Evolutionary conservation across 2,888 invertebrate genomes (phyloP).

Genomic region (Chrysotoxum bicinctum): DNA sequence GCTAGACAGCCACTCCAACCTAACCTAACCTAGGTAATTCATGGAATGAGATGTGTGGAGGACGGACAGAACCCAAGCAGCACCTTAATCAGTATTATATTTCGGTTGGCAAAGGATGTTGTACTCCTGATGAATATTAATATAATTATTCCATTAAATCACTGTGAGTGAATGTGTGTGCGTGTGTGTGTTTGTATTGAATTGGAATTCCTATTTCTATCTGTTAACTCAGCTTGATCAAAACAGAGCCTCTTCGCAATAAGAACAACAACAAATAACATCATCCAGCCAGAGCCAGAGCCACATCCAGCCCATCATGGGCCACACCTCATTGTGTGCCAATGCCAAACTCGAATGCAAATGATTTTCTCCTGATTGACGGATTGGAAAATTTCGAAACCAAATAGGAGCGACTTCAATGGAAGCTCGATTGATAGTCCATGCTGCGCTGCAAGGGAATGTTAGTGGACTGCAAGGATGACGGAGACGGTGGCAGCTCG

Average conservation of each 20-base stretch:
- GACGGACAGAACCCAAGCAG: background rate
- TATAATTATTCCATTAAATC: constrained; percentile 59
- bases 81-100: constrained; percentile 46
- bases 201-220: constrained; percentile 27
- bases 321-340: constrained; percentile 58
- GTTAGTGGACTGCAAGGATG: background rate
- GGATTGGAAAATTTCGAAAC: constrained; percentile 48
- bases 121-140: constrained; percentile 61
- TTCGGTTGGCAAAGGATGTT: constrained; percentile 44
- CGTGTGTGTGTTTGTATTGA: background rate
- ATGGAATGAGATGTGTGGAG: background rate
- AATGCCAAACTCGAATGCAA: constrained; percentile 58
- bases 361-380: constrained; percentile 52
- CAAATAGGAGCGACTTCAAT: background rate
- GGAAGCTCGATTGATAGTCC: constrained; percentile 2
- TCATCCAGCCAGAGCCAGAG: constrained; percentile 17
- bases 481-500: background rate
- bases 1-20: no score
- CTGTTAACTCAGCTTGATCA: no score
- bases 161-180: background rate
- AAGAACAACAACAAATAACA: constrained; percentile 19
- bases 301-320: constrained; percentile 37
- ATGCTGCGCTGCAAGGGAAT: background rate
- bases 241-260: background rate
- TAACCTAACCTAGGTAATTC: no score